phyloP scores from a whole-genome alignment of 2,888 invertebrate species.

The Heteropelma amictum region DNA sequence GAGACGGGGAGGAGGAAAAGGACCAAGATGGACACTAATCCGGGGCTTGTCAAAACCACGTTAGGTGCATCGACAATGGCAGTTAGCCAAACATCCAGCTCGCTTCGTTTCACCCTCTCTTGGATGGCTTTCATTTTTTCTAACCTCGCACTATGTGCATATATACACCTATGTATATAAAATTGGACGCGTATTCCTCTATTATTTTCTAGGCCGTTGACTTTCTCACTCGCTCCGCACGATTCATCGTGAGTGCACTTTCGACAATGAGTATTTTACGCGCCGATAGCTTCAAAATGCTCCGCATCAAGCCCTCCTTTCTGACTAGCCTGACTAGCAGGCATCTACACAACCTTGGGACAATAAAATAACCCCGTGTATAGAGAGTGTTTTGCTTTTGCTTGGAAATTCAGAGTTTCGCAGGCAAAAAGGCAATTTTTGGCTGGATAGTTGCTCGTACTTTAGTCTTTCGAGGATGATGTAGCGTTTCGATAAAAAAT shows the following conservation, averaged over 20 bases:
- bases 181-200: neutral
- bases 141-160: neutral
- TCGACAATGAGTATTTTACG: slow-evolving; percentile 73
- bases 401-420: too few species aligned
- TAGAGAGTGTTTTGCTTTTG: neutral
- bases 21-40: slow-evolving; percentile 65
- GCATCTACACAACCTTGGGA: slow-evolving; percentile 8
- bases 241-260: slow-evolving; percentile 46
- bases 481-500: neutral
- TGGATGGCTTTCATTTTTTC: too few species aligned
- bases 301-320: slow-evolving; percentile 62
- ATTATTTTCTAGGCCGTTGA: slow-evolving; percentile 26
- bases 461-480: neutral
- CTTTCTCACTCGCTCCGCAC: slow-evolving; percentile 18
- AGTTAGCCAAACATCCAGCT: slow-evolving; percentile 64
- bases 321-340: too few species aligned
- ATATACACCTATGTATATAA: neutral
- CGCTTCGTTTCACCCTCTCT: too few species aligned
- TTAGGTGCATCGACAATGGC: slow-evolving; percentile 55
- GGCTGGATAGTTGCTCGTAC: too few species aligned
- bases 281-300: slow-evolving; percentile 70
- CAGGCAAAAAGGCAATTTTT: too few species aligned
- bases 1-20: slow-evolving; percentile 3
- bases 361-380: slow-evolving; percentile 14
- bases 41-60: slow-evolving; percentile 72